Conservation (phyloP, 2,888 invertebrate species). For the Drosophila falleni region DNA sequence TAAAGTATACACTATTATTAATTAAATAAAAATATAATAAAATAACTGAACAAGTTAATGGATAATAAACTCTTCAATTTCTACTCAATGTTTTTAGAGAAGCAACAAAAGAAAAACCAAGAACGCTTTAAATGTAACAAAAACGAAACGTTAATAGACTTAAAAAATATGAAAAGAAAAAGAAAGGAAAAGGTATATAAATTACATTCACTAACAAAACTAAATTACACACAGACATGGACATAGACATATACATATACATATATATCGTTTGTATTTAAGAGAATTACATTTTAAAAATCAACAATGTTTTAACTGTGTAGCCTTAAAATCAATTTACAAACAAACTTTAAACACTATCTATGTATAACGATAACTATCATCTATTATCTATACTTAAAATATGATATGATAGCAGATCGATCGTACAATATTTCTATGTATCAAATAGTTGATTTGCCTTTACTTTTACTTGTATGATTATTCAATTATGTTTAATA, state of each 20-base stretch:
- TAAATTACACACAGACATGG: slow-evolving; percentile 26
- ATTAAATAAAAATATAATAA: slow-evolving; percentile 28
- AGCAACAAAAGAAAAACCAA: slow-evolving; percentile 48
- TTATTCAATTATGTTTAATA: slow-evolving; percentile 35
- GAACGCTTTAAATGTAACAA: slow-evolving; percentile 78
- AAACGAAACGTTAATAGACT: slow-evolving; percentile 80
- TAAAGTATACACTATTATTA: slow-evolving; percentile 39
- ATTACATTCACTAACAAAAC: slow-evolving; percentile 39
- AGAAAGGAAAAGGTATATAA: slow-evolving; percentile 37
- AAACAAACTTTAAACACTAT: slow-evolving; percentile 44
- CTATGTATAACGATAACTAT: slow-evolving; percentile 31
- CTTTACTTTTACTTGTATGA: slow-evolving; percentile 32
- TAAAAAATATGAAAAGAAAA: slow-evolving; percentile 44
- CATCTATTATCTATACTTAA: slow-evolving; percentile 25
- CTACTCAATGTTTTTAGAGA: slow-evolving; percentile 69
- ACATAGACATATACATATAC: slow-evolving; percentile 27
- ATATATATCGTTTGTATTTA: slow-evolving; percentile 48
- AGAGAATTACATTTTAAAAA: slow-evolving; percentile 45
- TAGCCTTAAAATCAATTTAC: slow-evolving; percentile 75
- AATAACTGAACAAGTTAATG: slow-evolving; percentile 36
- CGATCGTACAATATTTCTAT: slow-evolving; percentile 52
- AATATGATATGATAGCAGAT: slow-evolving; percentile 38
- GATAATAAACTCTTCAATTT: slow-evolving; percentile 60
- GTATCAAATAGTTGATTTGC: slow-evolving; percentile 45
- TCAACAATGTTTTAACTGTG: slow-evolving; percentile 71